These are phyloP conservation scores for Sturnus vulgaris DNA, from an alignment of 2,113 vertebrate species.

Conservation along the genomic window DNA sequence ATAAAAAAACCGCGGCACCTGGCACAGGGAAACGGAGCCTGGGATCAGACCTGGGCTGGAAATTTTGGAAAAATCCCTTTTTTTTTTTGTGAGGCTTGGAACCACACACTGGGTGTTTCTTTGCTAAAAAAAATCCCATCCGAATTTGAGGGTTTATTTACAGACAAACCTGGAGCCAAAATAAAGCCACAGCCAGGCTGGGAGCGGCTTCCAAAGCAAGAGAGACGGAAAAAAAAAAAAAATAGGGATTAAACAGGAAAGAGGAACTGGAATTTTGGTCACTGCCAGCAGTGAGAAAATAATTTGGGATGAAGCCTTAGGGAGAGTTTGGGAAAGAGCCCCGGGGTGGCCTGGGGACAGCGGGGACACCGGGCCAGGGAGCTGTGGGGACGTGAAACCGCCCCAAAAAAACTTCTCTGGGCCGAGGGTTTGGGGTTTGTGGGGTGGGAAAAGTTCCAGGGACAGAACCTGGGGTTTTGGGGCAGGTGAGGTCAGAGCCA, in stretches of 20 bases:
- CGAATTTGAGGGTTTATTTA: background rate
- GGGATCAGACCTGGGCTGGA: fast-evolving
- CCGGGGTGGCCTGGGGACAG: background rate
- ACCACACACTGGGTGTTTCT: background rate
- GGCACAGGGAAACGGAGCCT: background rate
- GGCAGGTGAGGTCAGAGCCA: background rate
- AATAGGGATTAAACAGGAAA: background rate
- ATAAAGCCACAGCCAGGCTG: background rate
- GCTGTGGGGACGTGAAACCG: background rate
- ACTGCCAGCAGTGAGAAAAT: background rate
- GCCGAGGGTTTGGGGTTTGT: background rate
- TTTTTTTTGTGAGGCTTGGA: background rate
- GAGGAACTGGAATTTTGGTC: background rate
- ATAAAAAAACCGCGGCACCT: background rate
- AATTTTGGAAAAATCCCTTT: background rate
- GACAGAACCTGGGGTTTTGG: fast-evolving
- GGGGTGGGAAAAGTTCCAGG: background rate
- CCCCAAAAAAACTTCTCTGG: background rate
- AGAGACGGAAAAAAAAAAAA: background rate
- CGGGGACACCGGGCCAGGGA: fast-evolving
- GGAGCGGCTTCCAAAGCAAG: background rate
- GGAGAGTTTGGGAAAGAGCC: background rate
- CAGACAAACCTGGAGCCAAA: background rate
- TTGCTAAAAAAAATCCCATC: fast-evolving
- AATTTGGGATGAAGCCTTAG: background rate